Evolutionary conservation across 1,140 invertebrate species (phyloP), one percentile per base, ranked within the genome.

Genomic region (Drosophila ironensis): DNA sequence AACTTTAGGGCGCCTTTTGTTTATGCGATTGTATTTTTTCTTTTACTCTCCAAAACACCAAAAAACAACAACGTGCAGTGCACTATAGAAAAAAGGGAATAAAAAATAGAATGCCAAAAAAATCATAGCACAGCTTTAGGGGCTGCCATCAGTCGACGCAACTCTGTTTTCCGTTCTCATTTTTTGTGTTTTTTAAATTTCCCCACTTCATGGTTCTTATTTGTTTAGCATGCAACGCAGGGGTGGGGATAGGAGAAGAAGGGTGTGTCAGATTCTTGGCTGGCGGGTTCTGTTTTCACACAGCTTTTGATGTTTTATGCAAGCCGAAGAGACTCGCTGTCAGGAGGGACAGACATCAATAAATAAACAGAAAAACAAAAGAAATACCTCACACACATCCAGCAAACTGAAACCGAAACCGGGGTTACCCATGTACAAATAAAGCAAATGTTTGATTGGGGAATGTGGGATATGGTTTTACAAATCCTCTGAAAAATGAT

Each of bases 281-380:
- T 12, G 35, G n/a, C 54, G 35, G 19, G 51, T 78, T 74, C 56
- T 47, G 68, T 75, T 75, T 70, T 84, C 73, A 60, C 61, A 78
- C 69, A 70, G 25, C 77, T 72, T 82, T 82, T 82, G 77, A 82
- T 82, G 78, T 84, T 84, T 82, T 82, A 82, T 82, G 77, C 78
- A 82, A 73, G 54, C 66, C 44, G 12, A 56, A 19, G 17, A 27
- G 24, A 60, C 33, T 38, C 37, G 37, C 38, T 51, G 54, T 40
- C 54, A 25, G 37, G 28, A 28, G 46, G 46, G 60, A 35, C 41
- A 20, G 22, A 72, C 40, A 70, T 52, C 30, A 46, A 45, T 33
- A 33, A 56, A 38, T n/a, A 46, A 30, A 48, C 8, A 16, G 12
- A 35, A 35, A 22, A 47, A 8, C 37, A 20, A 33, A 12, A 8